Conservation (phyloP, 2,113 vertebrate genomes). For the Alouatta palliata region DNA sequence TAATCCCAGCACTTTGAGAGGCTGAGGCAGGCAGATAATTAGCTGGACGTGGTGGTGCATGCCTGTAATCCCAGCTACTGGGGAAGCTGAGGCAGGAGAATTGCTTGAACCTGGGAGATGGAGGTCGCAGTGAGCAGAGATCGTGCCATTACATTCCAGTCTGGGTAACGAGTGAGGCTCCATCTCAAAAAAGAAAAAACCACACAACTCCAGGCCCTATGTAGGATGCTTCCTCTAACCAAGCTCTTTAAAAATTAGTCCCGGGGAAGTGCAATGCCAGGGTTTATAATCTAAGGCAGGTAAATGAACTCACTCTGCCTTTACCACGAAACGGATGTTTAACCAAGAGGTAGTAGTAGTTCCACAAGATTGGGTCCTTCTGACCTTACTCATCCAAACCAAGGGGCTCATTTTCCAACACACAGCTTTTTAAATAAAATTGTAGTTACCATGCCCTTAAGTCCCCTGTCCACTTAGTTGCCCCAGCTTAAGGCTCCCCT, state of each 20-base stretch:
- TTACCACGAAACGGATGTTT: background rate
- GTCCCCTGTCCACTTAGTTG: fast-evolving
- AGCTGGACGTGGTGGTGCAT: too few species aligned
- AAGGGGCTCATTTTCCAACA: background rate
- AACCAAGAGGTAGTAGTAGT: background rate
- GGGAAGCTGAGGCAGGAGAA: too few species aligned
- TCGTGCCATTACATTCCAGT: too few species aligned
- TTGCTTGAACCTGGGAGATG: too few species aligned
- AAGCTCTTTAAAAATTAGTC: background rate
- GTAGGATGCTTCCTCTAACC: background rate
- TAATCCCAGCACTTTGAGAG: too few species aligned
- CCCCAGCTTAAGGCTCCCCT: background rate
- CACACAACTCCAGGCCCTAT: background rate
- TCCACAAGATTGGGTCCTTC: background rate
- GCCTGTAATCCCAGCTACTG: too few species aligned
- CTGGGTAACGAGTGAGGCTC: too few species aligned
- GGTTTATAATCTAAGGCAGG: background rate
- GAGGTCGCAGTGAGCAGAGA: too few species aligned
- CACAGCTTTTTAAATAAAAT: background rate
- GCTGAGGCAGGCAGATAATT: too few species aligned
- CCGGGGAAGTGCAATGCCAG: background rate
- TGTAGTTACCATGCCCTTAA: background rate
- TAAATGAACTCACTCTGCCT: background rate
- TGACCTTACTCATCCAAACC: background rate
- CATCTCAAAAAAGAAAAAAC: too few species aligned